Evolutionary conservation across 37 sponge, comb jelly and placozoan genomes (phyloP), one percentile per base, ranked within the genome.

Genomic region (Crambe crambe): DNA sequence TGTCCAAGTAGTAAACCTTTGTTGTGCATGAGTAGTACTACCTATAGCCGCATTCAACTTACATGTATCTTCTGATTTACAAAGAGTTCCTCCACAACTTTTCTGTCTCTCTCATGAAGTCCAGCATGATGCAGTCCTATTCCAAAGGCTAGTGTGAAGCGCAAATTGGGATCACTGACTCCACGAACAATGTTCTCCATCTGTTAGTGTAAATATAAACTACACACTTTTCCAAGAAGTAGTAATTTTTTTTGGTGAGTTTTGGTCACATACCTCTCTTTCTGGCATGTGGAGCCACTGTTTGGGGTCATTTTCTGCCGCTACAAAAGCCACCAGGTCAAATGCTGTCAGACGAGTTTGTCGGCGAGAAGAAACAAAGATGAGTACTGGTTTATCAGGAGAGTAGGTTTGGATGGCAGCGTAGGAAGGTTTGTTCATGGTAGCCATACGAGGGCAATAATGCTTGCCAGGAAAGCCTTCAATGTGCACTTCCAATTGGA

Each of bases 391-490:
- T 85, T 98, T 96, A 2, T 71, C 43, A n/a, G 94, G 96, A 2
- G 96, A 96, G 85, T 98, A 83, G 9, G 88, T 93, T 37, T 69
- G 39, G n/a, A 98, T 96, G 73, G 97, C 94, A 30, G 76, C 86
- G 95, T 80, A 98, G 29, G 92, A 40, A 9, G 99, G 99, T 56
- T 98, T 98, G 91, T 98, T 98, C 99, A 98, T 98, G 56, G 99
- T 94, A 39, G 99, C 99, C 99, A 98, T 98, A 3, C 99, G 74
- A 31, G 99, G 99, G 74, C 99, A 98, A 87, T 98, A 98, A 79
- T 98, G 99, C 68, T 98, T 96, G 44, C 96, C 94, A 2, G 96
- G 90, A 76, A 91, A 98, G 29, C 99, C 99, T 43, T 84, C 65
- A 66, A 98, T 93, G 80, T 98, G 99, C 2, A 91, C 91, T 56